Evolutionary conservation across 30 jellyfish, hydroid and myxozoan genomes (phyloP).

Genomic region (Turritopsis dohrnii): DNA sequence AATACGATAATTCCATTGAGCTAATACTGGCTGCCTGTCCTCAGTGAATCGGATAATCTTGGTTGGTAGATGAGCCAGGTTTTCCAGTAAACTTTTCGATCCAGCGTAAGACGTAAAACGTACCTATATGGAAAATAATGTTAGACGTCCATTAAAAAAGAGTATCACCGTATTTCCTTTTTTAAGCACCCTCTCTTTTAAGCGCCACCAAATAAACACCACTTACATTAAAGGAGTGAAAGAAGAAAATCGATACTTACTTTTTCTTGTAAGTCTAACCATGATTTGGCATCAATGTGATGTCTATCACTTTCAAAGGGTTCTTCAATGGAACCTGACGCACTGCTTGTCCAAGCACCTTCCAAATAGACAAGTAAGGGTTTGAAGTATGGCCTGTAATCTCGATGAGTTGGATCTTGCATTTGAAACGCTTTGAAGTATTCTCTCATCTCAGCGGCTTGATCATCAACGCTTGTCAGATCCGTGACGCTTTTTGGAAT

Average conservation of each 20-base stretch:
- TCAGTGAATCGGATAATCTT: conserved; percentile 60
- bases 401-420: conserved; percentile 55
- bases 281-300: conserved; percentile 56
- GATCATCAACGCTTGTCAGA: conserved; percentile 30
- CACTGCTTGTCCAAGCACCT: conserved; percentile 81
- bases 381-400: conserved; percentile 64
- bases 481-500: conserved; percentile 27
- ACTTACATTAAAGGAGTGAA: background rate
- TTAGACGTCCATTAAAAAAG: background rate
- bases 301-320: conserved; percentile 71
- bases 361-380: conserved; percentile 78
- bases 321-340: conserved; percentile 49
- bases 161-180: too few species aligned
- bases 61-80: conserved; percentile 87
- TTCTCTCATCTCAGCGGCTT: conserved; percentile 65
- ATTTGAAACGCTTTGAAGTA: conserved; percentile 89
- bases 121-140: conserved; percentile 10
- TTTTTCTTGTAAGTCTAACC: conserved; percentile 58
- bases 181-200: too few species aligned
- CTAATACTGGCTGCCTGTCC: conserved; percentile 66
- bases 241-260: background rate
- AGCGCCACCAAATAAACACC: too few species aligned
- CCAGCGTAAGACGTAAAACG: conserved; percentile 80
- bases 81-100: conserved; percentile 68
- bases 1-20: conserved; percentile 93